Base-by-base conservation (phyloP, 1,140 invertebrate genomes). In the Drosophila lini region DNA sequence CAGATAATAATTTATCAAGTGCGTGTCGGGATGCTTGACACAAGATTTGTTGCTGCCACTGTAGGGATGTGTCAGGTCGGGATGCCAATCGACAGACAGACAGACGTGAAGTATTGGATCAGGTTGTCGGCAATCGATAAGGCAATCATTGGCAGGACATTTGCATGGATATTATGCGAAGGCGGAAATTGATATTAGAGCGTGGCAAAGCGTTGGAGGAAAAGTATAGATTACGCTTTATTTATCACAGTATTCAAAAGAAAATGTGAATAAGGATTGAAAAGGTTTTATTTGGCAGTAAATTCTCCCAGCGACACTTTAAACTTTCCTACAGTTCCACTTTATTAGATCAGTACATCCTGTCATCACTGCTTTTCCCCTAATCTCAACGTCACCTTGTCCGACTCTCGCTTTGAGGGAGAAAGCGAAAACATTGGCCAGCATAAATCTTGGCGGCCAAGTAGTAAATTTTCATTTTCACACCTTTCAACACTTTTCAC, bases 381-480 rank as follows among this genome's bases (percentile, higher is more conserved):
- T 15, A 19, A 38, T 22, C 34, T n/a, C 31, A n/a, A 53, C 34
- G 10, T 38, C 34, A 28, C 10, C 28, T 28, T 44, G 15, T 31
- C 22, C 34, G 22, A 9, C 8, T 36, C 52, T 13, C 53, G 1
- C 9, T 41, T 28, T n/a, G 28, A 38, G 9, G 19, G 31, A 36
- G 40, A 31, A 44, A 57, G 41, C 59, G 44, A 81, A 71, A 76
- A 81, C 75, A 76, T 79, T 75, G 60, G 81, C 47, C 50, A 74
- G 63, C 70, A 91, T 84, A 91, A 91, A 91, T 91, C 84, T 88
- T 84, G 57, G 74, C 61, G 80, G 78, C 22, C 74, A 83, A 88
- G 74, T 74, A 91, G 70, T 89, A 91, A 91, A 91, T 91, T 91
- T 89, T 91, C 88, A 91, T 91, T 91, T 91, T 91, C 89, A 91